phyloP scores from a whole-genome alignment of 2,113 vertebrate species.

The Lepisosteus osseus region DNA sequence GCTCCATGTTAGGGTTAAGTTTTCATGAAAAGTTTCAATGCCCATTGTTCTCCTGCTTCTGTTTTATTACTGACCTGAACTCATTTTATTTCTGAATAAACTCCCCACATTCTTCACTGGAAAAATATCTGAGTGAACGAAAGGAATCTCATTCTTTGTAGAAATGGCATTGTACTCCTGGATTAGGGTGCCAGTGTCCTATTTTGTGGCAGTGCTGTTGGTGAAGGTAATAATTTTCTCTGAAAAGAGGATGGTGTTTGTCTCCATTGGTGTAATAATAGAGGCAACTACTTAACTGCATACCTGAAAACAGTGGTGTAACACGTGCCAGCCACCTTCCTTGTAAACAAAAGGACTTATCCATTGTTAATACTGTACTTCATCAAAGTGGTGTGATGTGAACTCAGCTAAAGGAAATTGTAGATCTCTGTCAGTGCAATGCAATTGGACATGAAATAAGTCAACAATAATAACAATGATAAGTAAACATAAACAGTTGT shows the following conservation, averaged over 20 bases:
- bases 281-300: neutral
- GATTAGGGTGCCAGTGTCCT: neutral
- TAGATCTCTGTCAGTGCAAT: neutral
- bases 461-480: no score
- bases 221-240: conserved; percentile 10
- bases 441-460: neutral
- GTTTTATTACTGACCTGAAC: no score
- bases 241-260: neutral
- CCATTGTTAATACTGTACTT: neutral
- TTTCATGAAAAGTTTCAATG: no score
- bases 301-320: conserved; percentile 6
- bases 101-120: neutral
- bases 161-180: neutral
- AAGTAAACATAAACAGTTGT: neutral
- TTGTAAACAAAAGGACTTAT: neutral
- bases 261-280: conserved; percentile 8
- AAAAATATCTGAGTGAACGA: neutral
- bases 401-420: neutral
- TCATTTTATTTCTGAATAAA: no score
- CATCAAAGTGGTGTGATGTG: neutral
- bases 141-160: neutral
- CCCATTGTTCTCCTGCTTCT: no score
- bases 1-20: no score
- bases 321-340: conserved; percentile 5
- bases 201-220: neutral